These are phyloP conservation scores for Diogma glabrata DNA, from an alignment of 2,888 invertebrate genomes.

Conservation along the genomic window DNA sequence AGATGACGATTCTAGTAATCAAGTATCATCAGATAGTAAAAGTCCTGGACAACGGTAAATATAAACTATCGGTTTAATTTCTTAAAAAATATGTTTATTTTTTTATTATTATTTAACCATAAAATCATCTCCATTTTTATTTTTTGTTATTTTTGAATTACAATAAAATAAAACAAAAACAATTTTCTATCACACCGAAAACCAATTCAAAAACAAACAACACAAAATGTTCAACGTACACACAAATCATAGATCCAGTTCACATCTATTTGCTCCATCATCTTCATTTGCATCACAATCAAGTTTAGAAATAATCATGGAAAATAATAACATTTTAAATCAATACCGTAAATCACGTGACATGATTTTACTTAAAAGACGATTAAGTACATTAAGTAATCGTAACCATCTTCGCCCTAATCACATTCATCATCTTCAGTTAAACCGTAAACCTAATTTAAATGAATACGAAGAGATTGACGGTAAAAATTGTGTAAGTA, in stretches of 20 bases:
- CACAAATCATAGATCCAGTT: conserved; percentile 15
- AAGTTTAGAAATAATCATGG: conserved; percentile 12
- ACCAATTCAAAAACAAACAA: background rate
- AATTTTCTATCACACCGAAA: background rate
- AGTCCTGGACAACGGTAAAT: conserved; percentile 56
- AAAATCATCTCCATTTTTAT: background rate
- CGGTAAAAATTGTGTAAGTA: background rate
- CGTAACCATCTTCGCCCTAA: background rate
- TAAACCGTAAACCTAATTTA: background rate
- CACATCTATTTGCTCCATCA: conserved; percentile 15
- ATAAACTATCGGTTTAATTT: background rate
- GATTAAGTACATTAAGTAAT: background rate
- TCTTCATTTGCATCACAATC: conserved; percentile 19
- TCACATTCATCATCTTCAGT: conserved; percentile 2
- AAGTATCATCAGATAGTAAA: conserved; percentile 56
- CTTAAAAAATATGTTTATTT: background rate
- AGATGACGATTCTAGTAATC: conserved; percentile 58
- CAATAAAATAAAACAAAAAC: background rate
- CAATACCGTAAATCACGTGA: conserved; percentile 3
- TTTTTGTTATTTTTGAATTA: background rate
- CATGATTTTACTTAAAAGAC: conserved; percentile 3
- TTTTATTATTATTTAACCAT: background rate
- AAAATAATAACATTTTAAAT: conserved; percentile 5
- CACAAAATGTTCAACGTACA: background rate
- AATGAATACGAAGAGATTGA: conserved; percentile 1